Base-by-base conservation (phyloP, 1,140 invertebrate species). In the Lepidurus packardi region DNA sequence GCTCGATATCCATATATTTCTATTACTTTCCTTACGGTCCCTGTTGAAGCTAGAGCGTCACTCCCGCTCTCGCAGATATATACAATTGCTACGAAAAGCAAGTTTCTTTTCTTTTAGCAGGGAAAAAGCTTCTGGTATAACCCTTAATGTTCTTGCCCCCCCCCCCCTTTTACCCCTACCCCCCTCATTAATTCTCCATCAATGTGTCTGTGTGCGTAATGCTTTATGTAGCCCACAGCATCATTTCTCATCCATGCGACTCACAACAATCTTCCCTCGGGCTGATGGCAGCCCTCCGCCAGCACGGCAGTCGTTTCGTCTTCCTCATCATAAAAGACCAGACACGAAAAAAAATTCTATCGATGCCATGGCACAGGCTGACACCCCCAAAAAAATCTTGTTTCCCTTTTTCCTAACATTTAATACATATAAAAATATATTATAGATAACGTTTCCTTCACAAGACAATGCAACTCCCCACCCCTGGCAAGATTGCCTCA, bases 161-260 rank as follows among this genome's bases (percentile, higher is more conserved):
- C 21, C 53, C 9, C n/a, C 16, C 16, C 9, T 7, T 13, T 21
- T 8, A 0, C 21, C n/a, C 53, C 21, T 16, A 9, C 9, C 21
- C 53, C 53, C 21, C 53, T 65, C 53, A 65, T 65, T 65, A 65
- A 65, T 65, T 65, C 53, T 65, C 53, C 53, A 65, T 65, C 53
- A 65, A 65, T 65, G 53, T 65, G 53, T 65, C 53, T 21, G 53
- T 21, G 53, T 65, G 53, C 53, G 53, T 65, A 65, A 8, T 65
- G 53, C 53, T 65, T 65, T 21, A 65, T 21, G 53, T 65, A 65
- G 5, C 53, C 53, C 53, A n/a, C 53, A 65, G 53, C 53, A 65
- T 65, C 53, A 65, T 65, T 65, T 65, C n/a, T 65, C 53, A 65
- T 65, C 53, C 21, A 65, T n/a, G 53, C 53, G 53, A 65, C 53